A percentile compares a stretch with the other conserved stretches of the same genome.
Conservation (phyloP, 2,113 vertebrate genomes). For the Scalopus aquaticus region DNA sequence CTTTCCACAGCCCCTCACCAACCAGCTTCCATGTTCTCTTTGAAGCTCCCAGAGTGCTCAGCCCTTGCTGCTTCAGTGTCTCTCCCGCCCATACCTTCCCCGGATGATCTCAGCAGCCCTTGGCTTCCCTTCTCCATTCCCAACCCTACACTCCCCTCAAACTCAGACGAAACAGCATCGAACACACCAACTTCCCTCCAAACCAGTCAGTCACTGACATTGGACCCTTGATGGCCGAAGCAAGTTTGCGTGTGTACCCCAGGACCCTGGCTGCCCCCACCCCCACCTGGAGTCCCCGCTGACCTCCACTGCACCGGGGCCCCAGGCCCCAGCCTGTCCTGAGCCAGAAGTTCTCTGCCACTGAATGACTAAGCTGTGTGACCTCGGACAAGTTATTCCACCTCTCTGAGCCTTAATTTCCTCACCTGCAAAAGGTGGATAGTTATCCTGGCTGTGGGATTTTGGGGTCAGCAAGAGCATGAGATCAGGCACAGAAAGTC, state of each 20-base stretch:
- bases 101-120: too few relatives aligned
- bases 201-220: accelerated
- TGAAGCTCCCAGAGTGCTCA: too few relatives aligned
- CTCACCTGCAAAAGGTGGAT: background rate
- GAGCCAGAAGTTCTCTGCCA: background rate
- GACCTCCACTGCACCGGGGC: background rate
- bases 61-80: accelerated
- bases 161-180: accelerated
- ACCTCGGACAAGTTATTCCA: background rate
- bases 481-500: background rate
- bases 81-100: too few relatives aligned
- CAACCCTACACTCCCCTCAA: background rate
- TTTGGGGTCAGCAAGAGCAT: background rate
- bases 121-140: background rate
- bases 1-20: background rate
- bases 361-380: background rate
- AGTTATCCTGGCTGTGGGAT: background rate
- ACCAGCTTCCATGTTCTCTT: accelerated
- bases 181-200: accelerated
- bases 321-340: background rate
- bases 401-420: background rate
- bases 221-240: background rate
- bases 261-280: accelerated
- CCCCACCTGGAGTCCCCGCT: background rate
- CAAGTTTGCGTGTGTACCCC: background rate